phyloP scores from a whole-genome alignment of 2,797 vertebrate genomes.

The Capromys pilorides region DNA sequence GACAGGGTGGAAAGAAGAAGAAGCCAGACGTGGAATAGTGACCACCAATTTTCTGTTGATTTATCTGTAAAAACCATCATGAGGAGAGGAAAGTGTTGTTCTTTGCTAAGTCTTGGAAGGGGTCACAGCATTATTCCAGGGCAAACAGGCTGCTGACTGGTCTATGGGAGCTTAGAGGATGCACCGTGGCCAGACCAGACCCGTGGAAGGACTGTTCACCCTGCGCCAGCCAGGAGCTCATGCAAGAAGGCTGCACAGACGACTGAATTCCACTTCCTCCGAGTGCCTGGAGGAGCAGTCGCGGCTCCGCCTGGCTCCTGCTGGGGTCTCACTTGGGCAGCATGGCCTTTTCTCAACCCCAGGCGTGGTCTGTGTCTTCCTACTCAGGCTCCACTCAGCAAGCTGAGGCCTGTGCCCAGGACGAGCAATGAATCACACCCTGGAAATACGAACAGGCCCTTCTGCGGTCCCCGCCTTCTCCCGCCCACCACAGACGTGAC shows the following conservation, averaged over 20 bases:
- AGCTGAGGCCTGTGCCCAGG: fast-evolving
- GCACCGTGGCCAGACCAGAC: neutral
- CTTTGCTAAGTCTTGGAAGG: neutral
- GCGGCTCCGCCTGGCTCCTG: fast-evolving
- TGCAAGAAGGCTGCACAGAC: neutral
- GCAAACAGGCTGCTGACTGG: neutral
- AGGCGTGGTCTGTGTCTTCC: fast-evolving
- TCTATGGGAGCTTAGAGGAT: slow-evolving; percentile 21
- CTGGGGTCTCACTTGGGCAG: fast-evolving
- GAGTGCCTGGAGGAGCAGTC: neutral
- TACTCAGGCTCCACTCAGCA: fast-evolving
- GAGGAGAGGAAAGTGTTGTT: neutral
- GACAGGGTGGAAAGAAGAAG: neutral
- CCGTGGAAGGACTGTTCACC: neutral
- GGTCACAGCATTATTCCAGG: neutral
- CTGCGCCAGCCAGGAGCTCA: neutral
- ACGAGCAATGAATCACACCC: fast-evolving
- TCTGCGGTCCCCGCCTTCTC: fast-evolving
- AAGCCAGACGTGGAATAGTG: too few species aligned
- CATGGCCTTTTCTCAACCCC: fast-evolving
- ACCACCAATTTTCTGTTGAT: neutral
- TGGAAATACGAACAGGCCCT: fast-evolving
- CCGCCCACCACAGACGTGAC: fast-evolving
- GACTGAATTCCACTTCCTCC: neutral
- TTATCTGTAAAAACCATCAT: neutral